phyloP scores from a whole-genome alignment of 2,888 invertebrate genomes.

The Laothoe populi region DNA sequence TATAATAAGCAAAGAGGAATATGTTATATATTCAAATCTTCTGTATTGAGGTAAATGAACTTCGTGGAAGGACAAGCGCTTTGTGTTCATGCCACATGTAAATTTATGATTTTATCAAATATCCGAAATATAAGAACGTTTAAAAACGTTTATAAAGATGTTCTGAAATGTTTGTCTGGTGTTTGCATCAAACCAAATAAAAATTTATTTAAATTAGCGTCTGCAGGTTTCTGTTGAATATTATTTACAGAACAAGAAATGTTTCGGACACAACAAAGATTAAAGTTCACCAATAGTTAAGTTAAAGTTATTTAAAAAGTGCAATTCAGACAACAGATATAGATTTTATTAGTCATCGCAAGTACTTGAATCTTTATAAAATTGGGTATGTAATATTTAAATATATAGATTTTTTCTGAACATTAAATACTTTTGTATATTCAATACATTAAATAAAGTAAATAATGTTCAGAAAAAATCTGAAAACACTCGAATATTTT shows the following conservation, averaged over 20 bases:
- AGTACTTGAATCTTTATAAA: too few species aligned
- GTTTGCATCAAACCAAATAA: not conserved
- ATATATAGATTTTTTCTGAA: too few species aligned
- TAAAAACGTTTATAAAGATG: not conserved
- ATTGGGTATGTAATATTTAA: too few species aligned
- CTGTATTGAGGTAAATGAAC: slow-evolving; percentile 2
- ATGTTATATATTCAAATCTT: slow-evolving; percentile 11
- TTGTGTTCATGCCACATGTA: slow-evolving; percentile 6
- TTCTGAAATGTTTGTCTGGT: not conserved
- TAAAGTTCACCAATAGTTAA: too few species aligned
- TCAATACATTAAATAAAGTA: too few species aligned
- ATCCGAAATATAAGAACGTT: not conserved
- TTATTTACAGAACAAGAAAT: not conserved
- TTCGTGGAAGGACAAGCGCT: slow-evolving; percentile 7
- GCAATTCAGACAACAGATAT: too few species aligned
- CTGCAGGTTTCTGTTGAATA: not conserved
- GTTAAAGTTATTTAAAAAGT: too few species aligned
- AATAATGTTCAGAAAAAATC: too few species aligned
- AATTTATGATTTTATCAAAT: not conserved
- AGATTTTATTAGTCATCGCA: too few species aligned
- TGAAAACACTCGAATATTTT: too few species aligned
- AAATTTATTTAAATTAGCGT: not conserved
- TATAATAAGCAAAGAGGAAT: slow-evolving; percentile 8
- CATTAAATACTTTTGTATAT: too few species aligned
- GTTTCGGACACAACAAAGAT: too few species aligned